Evolutionary conservation across 2,888 invertebrate species (phyloP).

Genomic region (Drosophila phalerata): DNA sequence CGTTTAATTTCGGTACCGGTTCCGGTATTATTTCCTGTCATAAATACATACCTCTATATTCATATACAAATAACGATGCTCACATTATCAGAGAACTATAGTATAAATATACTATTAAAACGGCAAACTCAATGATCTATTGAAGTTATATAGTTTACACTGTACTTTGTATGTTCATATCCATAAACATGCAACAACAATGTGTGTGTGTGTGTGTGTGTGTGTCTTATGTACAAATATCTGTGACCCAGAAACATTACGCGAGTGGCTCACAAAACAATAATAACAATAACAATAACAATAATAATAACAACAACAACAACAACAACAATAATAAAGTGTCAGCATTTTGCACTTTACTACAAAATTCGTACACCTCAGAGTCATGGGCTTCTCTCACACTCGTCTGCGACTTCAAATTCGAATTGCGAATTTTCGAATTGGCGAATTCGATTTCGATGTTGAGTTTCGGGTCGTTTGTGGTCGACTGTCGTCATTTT

Average conservation of each 20-base stretch:
- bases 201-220: slow-evolving; percentile 12
- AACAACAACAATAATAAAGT: slow-evolving; percentile 50
- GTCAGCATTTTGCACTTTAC: slow-evolving; percentile 69
- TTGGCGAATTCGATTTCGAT: slow-evolving; percentile 1
- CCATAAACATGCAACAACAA: slow-evolving; percentile 16
- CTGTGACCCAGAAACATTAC: slow-evolving; percentile 76
- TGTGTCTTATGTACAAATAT: slow-evolving; percentile 44
- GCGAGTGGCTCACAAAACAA: slow-evolving; percentile 64
- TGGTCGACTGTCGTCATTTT: not conserved
- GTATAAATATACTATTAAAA: no score
- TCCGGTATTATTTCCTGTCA: no score
- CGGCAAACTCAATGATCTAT: not conserved
- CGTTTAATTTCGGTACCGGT: no score
- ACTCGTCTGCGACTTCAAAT: slow-evolving; percentile 1
- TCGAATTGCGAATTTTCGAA: slow-evolving; percentile 2
- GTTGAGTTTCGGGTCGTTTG: slow-evolving; percentile 8
- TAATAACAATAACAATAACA: slow-evolving; percentile 44
- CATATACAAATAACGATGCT: not conserved
- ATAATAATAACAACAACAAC: slow-evolving; percentile 16
- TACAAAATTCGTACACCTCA: slow-evolving; percentile 37
- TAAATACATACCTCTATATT: not conserved
- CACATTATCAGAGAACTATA: not conserved
- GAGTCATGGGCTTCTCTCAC: slow-evolving; percentile 25
- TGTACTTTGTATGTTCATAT: slow-evolving; percentile 8
- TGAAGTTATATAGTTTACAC: slow-evolving; percentile 1